Percentiles rank a stretch among this genome's conserved stretches.
phyloP scores from a whole-genome alignment of 2,888 invertebrate species.

The Imbricaverruca yamaguchii region DNA sequence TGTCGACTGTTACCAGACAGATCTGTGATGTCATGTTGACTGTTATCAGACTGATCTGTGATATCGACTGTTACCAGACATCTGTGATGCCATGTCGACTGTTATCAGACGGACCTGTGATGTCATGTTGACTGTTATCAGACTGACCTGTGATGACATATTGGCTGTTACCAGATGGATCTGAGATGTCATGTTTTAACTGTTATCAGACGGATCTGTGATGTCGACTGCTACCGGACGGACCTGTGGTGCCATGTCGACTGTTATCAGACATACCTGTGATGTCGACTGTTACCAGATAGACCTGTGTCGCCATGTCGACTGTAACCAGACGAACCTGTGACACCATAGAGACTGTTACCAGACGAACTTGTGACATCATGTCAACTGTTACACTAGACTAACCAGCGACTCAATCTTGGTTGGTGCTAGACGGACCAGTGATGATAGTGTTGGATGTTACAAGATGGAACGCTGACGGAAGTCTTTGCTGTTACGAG shows the following conservation, averaged over 20 bases:
- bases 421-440: too few relatives aligned
- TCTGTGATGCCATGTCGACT: too few relatives aligned
- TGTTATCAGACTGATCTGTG: too few relatives aligned
- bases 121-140: too few relatives aligned
- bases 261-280: background rate
- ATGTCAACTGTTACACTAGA: background rate
- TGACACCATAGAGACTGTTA: background rate
- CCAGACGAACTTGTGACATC: background rate
- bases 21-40: too few relatives aligned
- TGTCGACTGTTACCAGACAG: too few relatives aligned
- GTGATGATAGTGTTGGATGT: too few relatives aligned
- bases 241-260: background rate
- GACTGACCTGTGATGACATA: background rate
- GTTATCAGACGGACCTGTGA: too few relatives aligned
- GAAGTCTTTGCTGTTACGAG: background rate
- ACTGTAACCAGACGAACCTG: background rate
- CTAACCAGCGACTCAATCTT: background rate
- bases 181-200: background rate
- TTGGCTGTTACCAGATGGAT: background rate
- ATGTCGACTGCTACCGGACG: background rate
- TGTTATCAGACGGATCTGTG: background rate
- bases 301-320: background rate
- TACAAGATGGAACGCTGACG: background rate
- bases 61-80: too few relatives aligned
- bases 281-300: background rate